A percentile compares a stretch with the other conserved stretches of the same genome.
Evolutionary conservation across 2,797 vertebrate genomes (phyloP).

Genomic region (Phalloptychus januarius): DNA sequence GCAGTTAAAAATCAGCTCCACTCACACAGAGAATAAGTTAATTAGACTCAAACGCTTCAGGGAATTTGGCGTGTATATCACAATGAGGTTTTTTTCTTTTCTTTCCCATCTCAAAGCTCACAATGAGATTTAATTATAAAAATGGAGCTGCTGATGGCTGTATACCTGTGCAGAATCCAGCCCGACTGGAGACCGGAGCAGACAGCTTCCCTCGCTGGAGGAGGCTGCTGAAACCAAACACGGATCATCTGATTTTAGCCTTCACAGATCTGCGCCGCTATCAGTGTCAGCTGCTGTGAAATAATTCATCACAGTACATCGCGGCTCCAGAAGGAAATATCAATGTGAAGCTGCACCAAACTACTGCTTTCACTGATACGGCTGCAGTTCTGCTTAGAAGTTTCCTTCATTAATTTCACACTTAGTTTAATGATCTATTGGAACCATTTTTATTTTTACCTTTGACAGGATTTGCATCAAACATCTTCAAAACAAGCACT

Average conservation of each 20-base stretch:
- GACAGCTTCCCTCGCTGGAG: background rate
- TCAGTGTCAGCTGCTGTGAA: background rate
- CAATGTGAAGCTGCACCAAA: conserved; percentile 8
- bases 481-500: background rate
- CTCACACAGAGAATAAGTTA: conserved; percentile 55
- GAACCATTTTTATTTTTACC: background rate
- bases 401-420: background rate
- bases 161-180: conserved; percentile 36
- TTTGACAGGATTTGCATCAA: background rate
- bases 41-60: conserved; percentile 64
- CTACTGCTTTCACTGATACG: background rate
- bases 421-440: background rate
- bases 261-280: background rate
- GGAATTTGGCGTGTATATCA: conserved; percentile 63
- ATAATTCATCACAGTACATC: background rate
- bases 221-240: conserved; percentile 3
- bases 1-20: conserved; percentile 49
- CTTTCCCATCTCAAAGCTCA: conserved; percentile 32
- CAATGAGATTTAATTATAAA: conserved; percentile 60
- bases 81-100: conserved; percentile 33
- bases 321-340: background rate
- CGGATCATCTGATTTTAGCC: conserved; percentile 8
- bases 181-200: conserved; percentile 16
- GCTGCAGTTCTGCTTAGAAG: background rate
- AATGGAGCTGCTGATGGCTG: conserved; percentile 41